Base-by-base conservation (phyloP, 2,888 invertebrate genomes). In the Acronicta psi region DNA sequence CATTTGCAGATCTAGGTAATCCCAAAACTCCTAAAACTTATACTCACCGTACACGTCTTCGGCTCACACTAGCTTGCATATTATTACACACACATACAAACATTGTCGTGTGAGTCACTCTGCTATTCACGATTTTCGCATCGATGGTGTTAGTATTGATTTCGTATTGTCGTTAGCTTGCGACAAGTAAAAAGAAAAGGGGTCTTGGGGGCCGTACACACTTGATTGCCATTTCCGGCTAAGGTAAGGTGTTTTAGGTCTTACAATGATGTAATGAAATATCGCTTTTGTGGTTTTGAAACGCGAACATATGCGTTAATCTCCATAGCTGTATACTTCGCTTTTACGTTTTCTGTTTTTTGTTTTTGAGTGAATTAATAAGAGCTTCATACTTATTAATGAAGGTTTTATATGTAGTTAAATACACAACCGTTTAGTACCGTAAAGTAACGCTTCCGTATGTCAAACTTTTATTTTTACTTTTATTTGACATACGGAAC, bases 121-220 rank as follows among this genome's bases (percentile, higher is more conserved):
- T 84, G 86, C 89, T 91, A 91, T 91, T 91, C 91, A 90, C 92
- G 89, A 91, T 90, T 91, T 93, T 93, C 92, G 92, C 93, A 92
- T 93, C 93, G 91, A 93, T 92, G 93, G 93, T 93, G 93, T 92
- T 88, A 81, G 93, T 94, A 93, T 94, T 94, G 93, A 94, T 94
- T 94, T 92, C 91, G 91, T 92, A 93, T 93, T 93, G 93, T 93
- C 93, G 94, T 93, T 93, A 92, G 92, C 86, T 84, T 80, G 91
- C 89, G 92, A 92, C 93, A 92, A 92, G 91, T 90, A 89, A 92
- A 88, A 93, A 92, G 90, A 90, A 93, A 92, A 92, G 92, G 92
- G 92, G 91, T 93, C 85, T 89, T 82, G 87, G 81, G 85, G 80
- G 62, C 83, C 75, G 67, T 81, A 73, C 83, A 86, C 85, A 88